Conservation (phyloP, 2,888 invertebrate species). For the Eristalis intricaria region DNA sequence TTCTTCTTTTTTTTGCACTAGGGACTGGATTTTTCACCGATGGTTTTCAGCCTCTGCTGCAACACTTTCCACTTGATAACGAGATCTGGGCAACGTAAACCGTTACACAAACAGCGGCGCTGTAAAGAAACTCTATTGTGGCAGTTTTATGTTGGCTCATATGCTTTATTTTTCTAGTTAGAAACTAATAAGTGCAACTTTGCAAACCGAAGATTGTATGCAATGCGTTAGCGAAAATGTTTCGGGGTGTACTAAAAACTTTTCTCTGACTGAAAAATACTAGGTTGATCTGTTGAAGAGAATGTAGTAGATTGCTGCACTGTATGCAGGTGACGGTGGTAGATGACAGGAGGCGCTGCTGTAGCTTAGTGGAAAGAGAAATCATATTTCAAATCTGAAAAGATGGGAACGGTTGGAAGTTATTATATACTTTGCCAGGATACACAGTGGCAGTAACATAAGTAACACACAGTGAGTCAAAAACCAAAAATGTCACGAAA, state of each 20-base stretch:
- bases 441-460: too few species aligned
- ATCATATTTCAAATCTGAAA: not conserved
- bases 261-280: slow-evolving; percentile 22
- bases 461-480: too few species aligned
- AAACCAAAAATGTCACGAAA: too few species aligned
- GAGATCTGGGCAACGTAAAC: not conserved
- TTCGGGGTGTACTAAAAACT: slow-evolving; percentile 67
- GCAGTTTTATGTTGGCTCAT: not conserved
- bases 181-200: slow-evolving; percentile 43
- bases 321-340: not conserved
- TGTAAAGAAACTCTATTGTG: not conserved
- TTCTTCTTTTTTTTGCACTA: not conserved
- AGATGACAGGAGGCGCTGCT: slow-evolving; percentile 1
- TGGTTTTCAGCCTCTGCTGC: slow-evolving; percentile 18
- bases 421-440: too few species aligned
- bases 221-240: slow-evolving; percentile 70
- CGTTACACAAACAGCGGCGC: not conserved
- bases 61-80: slow-evolving; percentile 25
- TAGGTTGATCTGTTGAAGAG: slow-evolving; percentile 4
- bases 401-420: too few species aligned
- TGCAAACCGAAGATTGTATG: slow-evolving; percentile 65
- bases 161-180: slow-evolving; percentile 27
- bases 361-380: not conserved
- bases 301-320: not conserved
- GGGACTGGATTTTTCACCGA: not conserved